These are phyloP conservation scores for Solenodon paradoxus DNA, from an alignment of 2,113 vertebrate genomes.

Conservation along the genomic window DNA sequence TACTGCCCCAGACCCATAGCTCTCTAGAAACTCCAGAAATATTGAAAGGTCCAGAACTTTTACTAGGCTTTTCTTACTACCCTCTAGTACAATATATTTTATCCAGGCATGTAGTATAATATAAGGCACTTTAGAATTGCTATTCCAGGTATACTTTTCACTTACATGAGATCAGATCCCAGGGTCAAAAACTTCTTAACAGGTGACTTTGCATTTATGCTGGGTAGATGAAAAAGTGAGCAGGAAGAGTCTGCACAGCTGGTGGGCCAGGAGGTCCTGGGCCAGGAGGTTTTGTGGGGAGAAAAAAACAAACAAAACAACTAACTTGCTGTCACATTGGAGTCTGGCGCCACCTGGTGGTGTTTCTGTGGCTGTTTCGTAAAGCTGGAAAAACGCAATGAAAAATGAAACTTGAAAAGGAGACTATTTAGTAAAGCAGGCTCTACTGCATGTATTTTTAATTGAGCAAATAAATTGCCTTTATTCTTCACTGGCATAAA, in stretches of 20 bases:
- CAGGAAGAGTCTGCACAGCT: no score
- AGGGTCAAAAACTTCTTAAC: background rate
- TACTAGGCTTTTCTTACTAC: background rate
- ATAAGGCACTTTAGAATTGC: background rate
- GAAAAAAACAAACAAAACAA: no score
- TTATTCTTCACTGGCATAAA: background rate
- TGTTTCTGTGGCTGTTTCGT: background rate
- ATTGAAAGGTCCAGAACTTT: background rate
- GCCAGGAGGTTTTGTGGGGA: background rate
- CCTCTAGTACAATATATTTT: background rate
- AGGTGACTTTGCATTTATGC: background rate
- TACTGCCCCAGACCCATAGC: background rate
- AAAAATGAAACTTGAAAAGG: no score
- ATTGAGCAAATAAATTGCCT: background rate
- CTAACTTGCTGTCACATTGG: no score
- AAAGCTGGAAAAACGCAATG: background rate
- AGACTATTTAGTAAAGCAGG: background rate
- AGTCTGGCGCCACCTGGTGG: background rate
- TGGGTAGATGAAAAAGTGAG: background rate
- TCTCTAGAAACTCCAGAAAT: background rate
- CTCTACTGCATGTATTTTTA: background rate
- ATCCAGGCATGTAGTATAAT: background rate
- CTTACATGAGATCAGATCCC: background rate
- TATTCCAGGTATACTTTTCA: background rate
- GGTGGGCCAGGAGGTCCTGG: background rate